A percentile compares a stretch with the other conserved stretches of the same genome.
Conservation (phyloP, 2,888 invertebrate species). For the Orthosia gothica region DNA sequence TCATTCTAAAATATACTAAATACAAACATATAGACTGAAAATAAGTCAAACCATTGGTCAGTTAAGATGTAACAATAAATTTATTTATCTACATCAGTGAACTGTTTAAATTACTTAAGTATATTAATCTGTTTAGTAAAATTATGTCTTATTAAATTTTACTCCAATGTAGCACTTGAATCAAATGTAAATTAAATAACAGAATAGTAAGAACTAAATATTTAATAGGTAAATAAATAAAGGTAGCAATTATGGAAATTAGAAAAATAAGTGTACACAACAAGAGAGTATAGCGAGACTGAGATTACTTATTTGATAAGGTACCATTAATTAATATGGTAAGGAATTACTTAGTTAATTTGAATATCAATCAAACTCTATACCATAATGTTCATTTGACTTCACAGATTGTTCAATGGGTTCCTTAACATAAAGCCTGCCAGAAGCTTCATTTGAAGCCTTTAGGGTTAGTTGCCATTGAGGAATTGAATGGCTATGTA, state of each 20-base stretch:
- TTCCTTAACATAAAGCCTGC: conserved; percentile 71
- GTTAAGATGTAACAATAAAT: neutral
- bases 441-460: conserved; percentile 73
- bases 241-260: neutral
- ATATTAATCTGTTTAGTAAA: neutral
- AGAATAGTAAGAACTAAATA: neutral
- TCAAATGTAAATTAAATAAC: neutral
- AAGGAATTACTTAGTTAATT: neutral
- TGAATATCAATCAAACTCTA: neutral
- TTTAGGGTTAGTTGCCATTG: conserved; percentile 72
- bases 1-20: neutral
- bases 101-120: neutral
- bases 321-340: neutral
- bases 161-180: neutral
- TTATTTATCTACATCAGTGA: neutral
- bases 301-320: neutral
- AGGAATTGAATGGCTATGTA: conserved; percentile 93
- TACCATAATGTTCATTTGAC: conserved; percentile 6
- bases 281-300: neutral
- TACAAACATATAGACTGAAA: neutral
- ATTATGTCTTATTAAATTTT: neutral
- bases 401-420: conserved; percentile 78
- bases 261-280: neutral
- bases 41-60: neutral
- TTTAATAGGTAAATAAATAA: neutral